Evolutionary conservation across 2,113 vertebrate species (phyloP).

Genomic region (Phaethon lepturus): DNA sequence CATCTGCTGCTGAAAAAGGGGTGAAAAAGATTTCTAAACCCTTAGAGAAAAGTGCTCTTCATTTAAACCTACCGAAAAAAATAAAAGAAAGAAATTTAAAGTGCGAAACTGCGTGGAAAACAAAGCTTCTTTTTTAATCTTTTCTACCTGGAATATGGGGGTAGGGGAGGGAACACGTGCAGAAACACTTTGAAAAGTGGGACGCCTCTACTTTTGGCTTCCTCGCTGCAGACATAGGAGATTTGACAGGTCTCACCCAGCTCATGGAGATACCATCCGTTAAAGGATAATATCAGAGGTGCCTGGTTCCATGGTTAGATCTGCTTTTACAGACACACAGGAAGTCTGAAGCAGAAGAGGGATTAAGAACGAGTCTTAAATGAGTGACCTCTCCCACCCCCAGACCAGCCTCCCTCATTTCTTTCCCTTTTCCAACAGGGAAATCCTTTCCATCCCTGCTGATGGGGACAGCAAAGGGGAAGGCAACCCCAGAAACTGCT

Average conservation of each 20-base stretch:
- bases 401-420: not conserved
- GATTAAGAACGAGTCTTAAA: slow-evolving; percentile 23
- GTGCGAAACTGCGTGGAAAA: not conserved
- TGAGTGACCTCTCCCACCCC: slow-evolving; percentile 4
- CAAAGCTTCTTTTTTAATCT: not conserved
- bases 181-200: not conserved
- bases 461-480: not conserved
- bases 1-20: not conserved
- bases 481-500: not conserved
- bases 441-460: rapidly evolving
- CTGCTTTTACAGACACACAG: slow-evolving; percentile 22
- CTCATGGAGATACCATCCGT: not conserved
- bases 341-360: slow-evolving; percentile 25
- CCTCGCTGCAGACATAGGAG: not conserved
- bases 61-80: not conserved
- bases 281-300: not conserved
- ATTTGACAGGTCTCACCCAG: rapidly evolving
- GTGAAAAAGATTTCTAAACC: not conserved
- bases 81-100: not conserved
- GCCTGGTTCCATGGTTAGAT: not conserved
- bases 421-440: not conserved
- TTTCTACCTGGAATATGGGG: not conserved
- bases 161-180: rapidly evolving
- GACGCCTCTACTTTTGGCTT: not conserved
- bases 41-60: not conserved